Percentiles rank a stretch among this genome's conserved stretches.
phyloP scores from a whole-genome alignment of 2,888 invertebrate species.

The Odontocerum albicorne region DNA sequence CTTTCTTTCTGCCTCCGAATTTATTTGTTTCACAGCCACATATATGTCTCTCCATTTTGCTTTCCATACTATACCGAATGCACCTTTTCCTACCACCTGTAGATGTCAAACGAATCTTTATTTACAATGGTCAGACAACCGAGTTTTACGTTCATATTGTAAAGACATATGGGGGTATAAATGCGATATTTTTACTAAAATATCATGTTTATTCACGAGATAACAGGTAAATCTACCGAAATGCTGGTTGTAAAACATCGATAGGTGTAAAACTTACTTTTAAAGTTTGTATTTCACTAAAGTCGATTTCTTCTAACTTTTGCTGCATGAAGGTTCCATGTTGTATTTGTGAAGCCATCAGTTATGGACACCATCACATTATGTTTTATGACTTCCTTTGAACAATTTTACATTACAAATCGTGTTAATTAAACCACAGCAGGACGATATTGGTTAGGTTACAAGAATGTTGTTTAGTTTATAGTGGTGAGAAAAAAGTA shows the following conservation, averaged over 20 bases:
- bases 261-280: slow-evolving; percentile 59
- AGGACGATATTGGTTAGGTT: slow-evolving; percentile 30
- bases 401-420: slow-evolving; percentile 9
- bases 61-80: slow-evolving; percentile 92
- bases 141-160: too few species aligned
- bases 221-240: too few species aligned
- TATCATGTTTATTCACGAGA: too few species aligned
- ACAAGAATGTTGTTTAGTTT: slow-evolving; percentile 30
- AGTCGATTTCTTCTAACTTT: slow-evolving; percentile 75
- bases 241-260: too few species aligned
- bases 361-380: slow-evolving; percentile 57
- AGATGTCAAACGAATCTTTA: slow-evolving; percentile 37
- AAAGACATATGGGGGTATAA: too few species aligned
- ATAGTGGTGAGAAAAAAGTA: too few species aligned
- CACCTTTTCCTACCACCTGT: slow-evolving; percentile 89
- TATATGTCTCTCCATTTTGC: slow-evolving; percentile 82
- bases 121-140: slow-evolving; percentile 14
- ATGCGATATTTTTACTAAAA: too few species aligned
- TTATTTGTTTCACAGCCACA: slow-evolving; percentile 94
- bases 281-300: slow-evolving; percentile 72
- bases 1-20: slow-evolving; percentile 85
- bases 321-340: slow-evolving; percentile 44
- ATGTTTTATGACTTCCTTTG: slow-evolving; percentile 39
- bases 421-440: slow-evolving; percentile 16
- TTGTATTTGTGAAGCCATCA: slow-evolving; percentile 49